Evolutionary conservation across 2,888 invertebrate genomes (phyloP).

Genomic region (Hermaeophaga mercurialis): DNA sequence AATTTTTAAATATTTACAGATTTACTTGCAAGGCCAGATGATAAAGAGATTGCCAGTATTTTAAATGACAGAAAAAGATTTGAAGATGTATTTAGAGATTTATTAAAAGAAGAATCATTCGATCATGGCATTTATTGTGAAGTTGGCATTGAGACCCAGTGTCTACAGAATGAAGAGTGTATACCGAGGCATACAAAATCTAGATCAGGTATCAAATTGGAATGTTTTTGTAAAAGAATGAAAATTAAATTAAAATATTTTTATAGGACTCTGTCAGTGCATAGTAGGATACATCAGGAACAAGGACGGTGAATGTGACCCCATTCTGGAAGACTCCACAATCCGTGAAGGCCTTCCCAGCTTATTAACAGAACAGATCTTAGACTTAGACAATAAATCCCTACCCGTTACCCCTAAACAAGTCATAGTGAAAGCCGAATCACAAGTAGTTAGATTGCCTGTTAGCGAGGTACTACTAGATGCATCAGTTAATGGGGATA

Average conservation of each 20-base stretch:
- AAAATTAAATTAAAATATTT: too few relatives aligned
- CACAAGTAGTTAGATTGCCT: constrained; percentile 76
- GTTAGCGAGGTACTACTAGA: constrained; percentile 83
- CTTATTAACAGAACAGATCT: constrained; percentile 22
- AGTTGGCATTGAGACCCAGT: constrained; percentile 63
- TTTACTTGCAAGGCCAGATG: constrained; percentile 31
- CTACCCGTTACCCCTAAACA: constrained; percentile 64
- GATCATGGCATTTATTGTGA: constrained; percentile 60
- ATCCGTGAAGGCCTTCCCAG: constrained; percentile 16
- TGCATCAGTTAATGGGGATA: constrained; percentile 71
- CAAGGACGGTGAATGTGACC: constrained; percentile 45
- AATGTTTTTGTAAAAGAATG: too few relatives aligned
- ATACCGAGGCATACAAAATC: constrained; percentile 62
- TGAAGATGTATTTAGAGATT: constrained; percentile 42
- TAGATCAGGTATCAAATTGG: constrained; percentile 54
- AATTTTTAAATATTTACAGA: constrained; percentile 23
- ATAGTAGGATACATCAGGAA: constrained; percentile 65
- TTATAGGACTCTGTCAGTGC: constrained; percentile 73
- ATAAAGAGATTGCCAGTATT: constrained; percentile 39
- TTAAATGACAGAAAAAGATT: constrained; percentile 36
- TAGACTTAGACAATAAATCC: constrained; percentile 49
- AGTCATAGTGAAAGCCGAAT: constrained; percentile 74
- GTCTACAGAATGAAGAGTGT: constrained; percentile 75
- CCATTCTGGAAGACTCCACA: constrained; percentile 21
- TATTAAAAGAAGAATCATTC: constrained; percentile 58